phyloP scores from a whole-genome alignment of 2,888 invertebrate species.

The Synergus gifuensis region DNA sequence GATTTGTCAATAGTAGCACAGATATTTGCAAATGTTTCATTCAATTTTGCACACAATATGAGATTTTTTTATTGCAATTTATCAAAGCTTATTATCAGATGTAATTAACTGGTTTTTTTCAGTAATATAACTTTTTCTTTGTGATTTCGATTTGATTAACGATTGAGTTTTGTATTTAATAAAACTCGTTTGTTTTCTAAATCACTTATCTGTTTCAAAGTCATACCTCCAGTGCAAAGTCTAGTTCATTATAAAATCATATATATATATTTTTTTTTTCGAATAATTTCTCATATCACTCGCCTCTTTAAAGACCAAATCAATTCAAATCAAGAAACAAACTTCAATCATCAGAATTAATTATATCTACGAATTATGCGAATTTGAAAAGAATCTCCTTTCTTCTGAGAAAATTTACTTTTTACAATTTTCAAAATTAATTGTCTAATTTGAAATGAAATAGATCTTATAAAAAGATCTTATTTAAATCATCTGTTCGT shows the following conservation, averaged over 20 bases:
- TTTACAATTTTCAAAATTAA: too few species aligned
- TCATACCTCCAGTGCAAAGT: background rate
- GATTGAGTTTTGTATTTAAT: background rate
- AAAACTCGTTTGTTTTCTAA: background rate
- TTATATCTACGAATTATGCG: too few species aligned
- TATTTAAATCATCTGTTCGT: background rate
- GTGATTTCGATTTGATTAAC: constrained; percentile 24
- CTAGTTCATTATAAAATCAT: background rate
- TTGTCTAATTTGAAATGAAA: background rate
- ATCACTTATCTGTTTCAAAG: background rate
- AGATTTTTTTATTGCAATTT: constrained; percentile 14
- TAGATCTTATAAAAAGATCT: background rate
- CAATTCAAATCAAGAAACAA: background rate
- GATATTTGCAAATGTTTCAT: background rate
- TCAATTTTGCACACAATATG: background rate
- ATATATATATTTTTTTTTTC: background rate
- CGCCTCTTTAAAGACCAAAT: background rate
- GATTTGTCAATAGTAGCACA: background rate
- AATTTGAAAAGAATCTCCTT: too few species aligned
- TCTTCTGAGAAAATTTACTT: too few species aligned
- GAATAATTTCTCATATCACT: background rate
- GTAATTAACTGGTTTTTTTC: constrained; percentile 33
- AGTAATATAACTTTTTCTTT: constrained; percentile 20
- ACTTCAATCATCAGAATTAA: too few species aligned
- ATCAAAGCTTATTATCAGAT: constrained; percentile 15